Evolutionary conservation across 2,888 invertebrate species (phyloP), one percentile per base, ranked within the genome.

Genomic region (Philereme vetulata): DNA sequence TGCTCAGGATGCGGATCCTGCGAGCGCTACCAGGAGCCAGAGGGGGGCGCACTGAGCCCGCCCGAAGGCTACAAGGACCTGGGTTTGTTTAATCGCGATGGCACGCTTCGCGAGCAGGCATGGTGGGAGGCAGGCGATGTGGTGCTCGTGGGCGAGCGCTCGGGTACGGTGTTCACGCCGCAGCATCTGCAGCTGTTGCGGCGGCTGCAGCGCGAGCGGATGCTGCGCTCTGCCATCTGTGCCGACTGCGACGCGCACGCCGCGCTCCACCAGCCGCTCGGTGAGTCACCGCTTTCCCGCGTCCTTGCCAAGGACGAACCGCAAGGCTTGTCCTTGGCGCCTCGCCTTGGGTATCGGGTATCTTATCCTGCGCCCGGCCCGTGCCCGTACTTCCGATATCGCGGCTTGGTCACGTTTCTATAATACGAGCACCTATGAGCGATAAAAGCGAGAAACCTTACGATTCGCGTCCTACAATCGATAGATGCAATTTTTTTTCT

Each of bases 41-140:
- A 96, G 82, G 95, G 96, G 65, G 96, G 97, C 45, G 97, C 97
- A 4, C 93, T 97, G 61, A 97, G 97, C 81, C 97, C 97, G 33
- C 97, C 97, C 8, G 97, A 97, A 81, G 97, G 97, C 7, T 97
- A 97, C 90, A 97, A 97, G 86, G 97, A 97, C 80, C 93, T 96
- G 93, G 96, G 96, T 70, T 84, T 93, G 62, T 92, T 94, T 71
- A 93, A 94, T 74, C 93, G 93, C 55, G 91, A 90, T 54, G 92
- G 92, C 6, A 93, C 92, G 44, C 77, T 94, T 70, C 92, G 93
- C 11, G 94, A 94, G 78, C 93, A 93, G 76, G 92, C 92, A 3
- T 90, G 91, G 87, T 90, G 91, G 90, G 93, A 94, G 58, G 87
- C 94, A 0, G 94, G 94, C 5, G 94, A 94, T 68, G 94, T 94